phyloP scores from a whole-genome alignment of 2,113 vertebrate genomes.

The Odontesthes bonariensis region DNA sequence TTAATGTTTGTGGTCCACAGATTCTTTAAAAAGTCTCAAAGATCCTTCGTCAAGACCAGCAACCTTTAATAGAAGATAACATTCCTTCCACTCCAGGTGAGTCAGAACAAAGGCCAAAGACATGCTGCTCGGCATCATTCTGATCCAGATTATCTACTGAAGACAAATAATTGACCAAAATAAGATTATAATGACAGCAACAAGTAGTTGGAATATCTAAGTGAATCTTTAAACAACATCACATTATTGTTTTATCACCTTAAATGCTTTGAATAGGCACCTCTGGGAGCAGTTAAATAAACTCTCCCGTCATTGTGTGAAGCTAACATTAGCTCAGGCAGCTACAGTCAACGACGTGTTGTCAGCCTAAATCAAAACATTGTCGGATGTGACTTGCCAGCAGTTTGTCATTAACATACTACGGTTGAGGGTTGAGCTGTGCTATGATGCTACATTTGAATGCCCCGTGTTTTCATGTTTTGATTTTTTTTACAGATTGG shows the following conservation, averaged over 20 bases:
- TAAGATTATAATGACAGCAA: too few species aligned
- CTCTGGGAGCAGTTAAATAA: conserved; percentile 14
- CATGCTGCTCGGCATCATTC: too few species aligned
- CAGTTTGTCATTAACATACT: conserved; percentile 7
- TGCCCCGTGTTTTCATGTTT: background rate
- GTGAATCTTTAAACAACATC: background rate
- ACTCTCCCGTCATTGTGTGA: conserved; percentile 9
- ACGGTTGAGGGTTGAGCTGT: background rate
- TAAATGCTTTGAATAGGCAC: background rate
- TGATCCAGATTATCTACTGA: too few species aligned
- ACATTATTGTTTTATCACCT: background rate
- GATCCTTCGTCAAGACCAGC: too few species aligned
- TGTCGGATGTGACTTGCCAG: background rate
- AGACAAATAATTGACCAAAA: too few species aligned
- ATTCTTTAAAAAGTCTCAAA: too few species aligned
- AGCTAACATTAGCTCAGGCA: conserved; percentile 8
- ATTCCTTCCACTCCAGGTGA: too few species aligned
- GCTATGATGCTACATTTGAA: background rate
- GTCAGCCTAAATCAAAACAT: conserved; percentile 8
- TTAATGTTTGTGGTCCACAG: too few species aligned
- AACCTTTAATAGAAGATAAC: too few species aligned
- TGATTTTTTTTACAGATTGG: background rate
- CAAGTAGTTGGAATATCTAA: background rate
- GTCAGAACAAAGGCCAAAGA: too few species aligned
- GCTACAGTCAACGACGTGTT: background rate